These are phyloP conservation scores for Pseudococcus viburni DNA, from an alignment of 2,888 invertebrate species.

Conservation along the genomic window DNA sequence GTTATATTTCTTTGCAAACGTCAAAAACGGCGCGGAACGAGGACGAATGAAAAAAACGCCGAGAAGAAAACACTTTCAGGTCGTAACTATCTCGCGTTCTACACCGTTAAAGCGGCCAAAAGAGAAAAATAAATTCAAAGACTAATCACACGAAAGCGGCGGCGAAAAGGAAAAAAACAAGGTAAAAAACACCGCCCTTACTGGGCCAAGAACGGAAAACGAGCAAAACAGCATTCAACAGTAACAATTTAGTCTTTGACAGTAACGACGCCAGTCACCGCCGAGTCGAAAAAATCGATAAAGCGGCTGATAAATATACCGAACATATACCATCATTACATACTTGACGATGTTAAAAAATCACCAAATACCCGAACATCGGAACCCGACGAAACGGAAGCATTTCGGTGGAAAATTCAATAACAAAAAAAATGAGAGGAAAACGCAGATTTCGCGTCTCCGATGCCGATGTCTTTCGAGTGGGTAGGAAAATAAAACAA, in stretches of 20 bases:
- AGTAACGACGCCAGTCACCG: neutral
- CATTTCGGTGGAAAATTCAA: conserved; percentile 60
- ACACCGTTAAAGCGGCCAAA: neutral
- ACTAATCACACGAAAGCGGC: conserved; percentile 11
- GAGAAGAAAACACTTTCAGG: neutral
- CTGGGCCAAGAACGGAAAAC: neutral
- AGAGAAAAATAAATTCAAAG: conserved; percentile 25
- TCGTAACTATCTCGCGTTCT: neutral
- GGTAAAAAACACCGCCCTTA: neutral
- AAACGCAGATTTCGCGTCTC: neutral
- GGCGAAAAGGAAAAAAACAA: neutral
- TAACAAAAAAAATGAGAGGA: conserved; percentile 3
- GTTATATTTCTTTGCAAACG: neutral
- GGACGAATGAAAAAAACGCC: neutral
- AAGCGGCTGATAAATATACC: conserved; percentile 29
- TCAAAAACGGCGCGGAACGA: neutral
- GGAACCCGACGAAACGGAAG: neutral
- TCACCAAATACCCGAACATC: neutral
- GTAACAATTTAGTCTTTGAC: conserved; percentile 55
- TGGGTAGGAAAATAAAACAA: conserved; percentile 48
- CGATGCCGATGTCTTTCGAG: neutral
- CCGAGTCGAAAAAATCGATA: conserved; percentile 39
- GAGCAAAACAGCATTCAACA: conserved; percentile 42
- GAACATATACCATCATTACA: conserved; percentile 35
- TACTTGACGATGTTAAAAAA: conserved; percentile 55